Base-by-base conservation (phyloP, 2,797 vertebrate species). In the Pachyuromys duprasi region DNA sequence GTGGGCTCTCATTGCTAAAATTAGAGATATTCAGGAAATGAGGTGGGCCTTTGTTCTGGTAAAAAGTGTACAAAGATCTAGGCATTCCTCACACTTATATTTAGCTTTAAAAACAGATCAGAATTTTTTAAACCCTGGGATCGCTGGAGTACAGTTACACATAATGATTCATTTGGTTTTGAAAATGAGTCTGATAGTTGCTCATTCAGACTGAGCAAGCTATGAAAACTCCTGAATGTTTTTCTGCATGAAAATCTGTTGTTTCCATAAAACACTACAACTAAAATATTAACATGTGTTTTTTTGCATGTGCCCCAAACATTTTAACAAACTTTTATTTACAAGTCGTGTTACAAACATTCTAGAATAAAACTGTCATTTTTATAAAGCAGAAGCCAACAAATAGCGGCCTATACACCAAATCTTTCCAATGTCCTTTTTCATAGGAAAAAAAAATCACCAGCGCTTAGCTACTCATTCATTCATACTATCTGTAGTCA, bases 261-360 rank as follows among this genome's bases (percentile, higher is more conserved):
- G 33, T 63, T 81, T 42, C 72, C 8, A 70, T 8, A n/a, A 90
- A 94, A 72, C 53, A 82, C 53, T 57, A 82, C 86, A 76, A 28
- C 60, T 91, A 9, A 94, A 28, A 79, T 74, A 60, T 13, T 53
- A 49, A 49, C 49, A 63, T 82, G 60, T 76, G 53, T 79, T 87
- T 95, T 70, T 18, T 36, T 57, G 17, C 39, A 67, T 24, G 33
- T 62, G 45, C 62, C n/a, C 81, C 42, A 79, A 76, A 63, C 26
- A 45, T 87, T 86, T 89, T 49, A 93, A 89, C 70, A 90, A 83
- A 95, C 33, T 31, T 62, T 24, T 57, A 57, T 17, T 18, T 75
- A 65, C 14, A 42, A 13, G 17, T 20, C 49, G 14, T 67, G 53
- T 93, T 36, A 63, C 14, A 78, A 62, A 6, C 14, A 62, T 22